Evolutionary conservation across 2,113 vertebrate genomes (phyloP), one percentile per base, ranked within the genome.

Genomic region (Cygnus buccinator): DNA sequence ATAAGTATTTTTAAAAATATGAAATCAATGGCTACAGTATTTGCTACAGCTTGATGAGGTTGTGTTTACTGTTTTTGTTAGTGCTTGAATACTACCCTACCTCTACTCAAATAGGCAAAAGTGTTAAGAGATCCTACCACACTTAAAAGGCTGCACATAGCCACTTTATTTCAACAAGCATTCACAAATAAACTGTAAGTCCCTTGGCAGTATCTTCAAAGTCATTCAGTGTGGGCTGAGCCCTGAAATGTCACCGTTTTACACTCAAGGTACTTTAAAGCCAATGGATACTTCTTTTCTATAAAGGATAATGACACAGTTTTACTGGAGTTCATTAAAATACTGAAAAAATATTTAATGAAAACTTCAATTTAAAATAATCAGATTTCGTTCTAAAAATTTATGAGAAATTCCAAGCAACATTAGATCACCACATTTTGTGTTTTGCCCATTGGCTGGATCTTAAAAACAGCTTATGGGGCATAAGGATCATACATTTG

Each of bases 81-180:
- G 9, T 37, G 33, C 13, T 9, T 19, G 9, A 70, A 3, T 70
- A 19, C 66, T 76, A 16, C n/a, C 29, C 10, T 26, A 39, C 5
- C 23, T 25, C 9, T 82, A 4, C 13, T 72, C 8, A 39, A 78
- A 35, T 1, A 44, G 3, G 12, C 44, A n/a, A 77, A 71, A 70
- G 4, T 2, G 9, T 63, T 33, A 61, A 11, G 22, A 52, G 59
- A 62, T n/a, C 16, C 52, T 54, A 54, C 10, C 11, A 12, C 15
- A 25, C 62, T 87, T 62, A 33, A 82, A 91, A 78, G 18, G 2
- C 3, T 65, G 15, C 21, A 10, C 4, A 44, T 11, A 39, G 2
- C 0, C 8, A 22, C 43, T 73, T 46, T 74, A 25, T 6, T 52
- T 82, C 48, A 61, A 52, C 2, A 93, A 43, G 3, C 0, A 0